These are phyloP conservation scores for Cryptomyrus ogoouensis DNA, from an alignment of 2,113 vertebrate genomes.

Conservation along the genomic window DNA sequence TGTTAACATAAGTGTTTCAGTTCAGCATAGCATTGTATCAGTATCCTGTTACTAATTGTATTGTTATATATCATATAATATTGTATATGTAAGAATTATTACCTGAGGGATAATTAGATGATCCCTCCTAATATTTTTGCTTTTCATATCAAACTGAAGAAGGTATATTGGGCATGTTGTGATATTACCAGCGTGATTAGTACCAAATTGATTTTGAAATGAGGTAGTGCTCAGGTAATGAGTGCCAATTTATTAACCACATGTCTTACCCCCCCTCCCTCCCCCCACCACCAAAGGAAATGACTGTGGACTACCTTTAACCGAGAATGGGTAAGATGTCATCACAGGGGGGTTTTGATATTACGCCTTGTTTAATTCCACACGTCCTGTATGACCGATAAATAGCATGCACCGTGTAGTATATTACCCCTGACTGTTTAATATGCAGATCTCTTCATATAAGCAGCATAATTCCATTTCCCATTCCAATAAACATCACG, in stretches of 20 bases:
- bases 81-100: neutral
- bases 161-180: neutral
- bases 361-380: neutral
- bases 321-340: conserved; percentile 62
- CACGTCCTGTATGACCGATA: neutral
- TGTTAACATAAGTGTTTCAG: neutral
- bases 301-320: conserved; percentile 41
- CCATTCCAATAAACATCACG: neutral
- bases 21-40: neutral
- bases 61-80: neutral
- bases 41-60: neutral
- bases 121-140: neutral
- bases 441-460: neutral
- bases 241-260: neutral
- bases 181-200: neutral
- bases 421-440: neutral
- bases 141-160: neutral
- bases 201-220: neutral
- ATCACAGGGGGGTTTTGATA: neutral
- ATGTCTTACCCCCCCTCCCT: neutral
- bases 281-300: conserved; percentile 42
- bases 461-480: neutral
- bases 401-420: neutral
- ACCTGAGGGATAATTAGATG: neutral
- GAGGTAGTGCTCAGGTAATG: neutral